Evolutionary conservation across 2,797 vertebrate genomes (phyloP), one percentile per base, ranked within the genome.

Genomic region (Halcyon badia): DNA sequence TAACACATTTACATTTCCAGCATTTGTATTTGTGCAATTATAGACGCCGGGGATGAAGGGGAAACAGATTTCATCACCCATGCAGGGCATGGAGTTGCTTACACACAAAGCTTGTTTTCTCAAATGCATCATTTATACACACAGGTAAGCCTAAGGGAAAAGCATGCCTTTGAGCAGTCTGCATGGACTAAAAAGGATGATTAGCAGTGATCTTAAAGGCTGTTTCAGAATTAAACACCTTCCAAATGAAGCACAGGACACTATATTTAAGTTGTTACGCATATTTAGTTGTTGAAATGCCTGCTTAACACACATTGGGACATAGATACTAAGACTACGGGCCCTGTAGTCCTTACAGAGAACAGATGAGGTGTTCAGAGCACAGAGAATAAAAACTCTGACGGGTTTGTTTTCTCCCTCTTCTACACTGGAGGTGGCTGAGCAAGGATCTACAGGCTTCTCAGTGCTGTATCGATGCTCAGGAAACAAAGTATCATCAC

Each of bases 61-160:
- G 26, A 81, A 28, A 41, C n/a, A 80, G 68, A 69, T 71, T 86
- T 73, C 60, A 83, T 75, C 69, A 30, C 18, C 35, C 18, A 41
- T 7, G 22, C 6, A 57, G 41, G 33, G 35, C 41, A 73, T 3
- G 44, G 39, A 64, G 25, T 39, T 72, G 24, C 48, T 90, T 90
- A 42, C 13, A 18, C 15, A 26, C 14, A 76, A 44, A n/a, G 24
- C 5, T 31, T 68, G 52, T 58, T 58, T 76, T 14, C 31, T 75
- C 58, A 69, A 69, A 46, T 39, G n/a, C 12, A 8, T n/a, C 2
- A 41, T 44, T 64, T 57, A 28, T 60, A 64, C 15, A 83, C 6
- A 24, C 11, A 49, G 30, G 11, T 15, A 52, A 33, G 6, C 0
- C 0, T 24, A 48, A 1, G 25, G 2, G 14, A 48, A 83, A 80